phyloP scores from a whole-genome alignment of 1,140 invertebrate species.

The Drosophila hydei region DNA sequence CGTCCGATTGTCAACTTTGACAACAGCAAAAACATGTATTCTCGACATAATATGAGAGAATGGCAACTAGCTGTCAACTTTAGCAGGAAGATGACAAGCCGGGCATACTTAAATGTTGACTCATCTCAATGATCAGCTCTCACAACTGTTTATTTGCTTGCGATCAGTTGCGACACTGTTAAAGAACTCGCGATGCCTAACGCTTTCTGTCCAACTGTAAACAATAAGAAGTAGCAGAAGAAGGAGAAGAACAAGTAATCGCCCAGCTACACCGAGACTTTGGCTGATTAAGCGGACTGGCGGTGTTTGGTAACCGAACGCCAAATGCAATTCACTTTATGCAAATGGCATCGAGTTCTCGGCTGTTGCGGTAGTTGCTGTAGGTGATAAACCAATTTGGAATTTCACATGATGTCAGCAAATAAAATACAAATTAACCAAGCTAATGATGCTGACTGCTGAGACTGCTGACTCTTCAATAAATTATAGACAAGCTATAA shows the following conservation, averaged over 20 bases:
- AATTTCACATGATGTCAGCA: constrained; percentile 76
- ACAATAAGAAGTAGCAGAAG: not conserved
- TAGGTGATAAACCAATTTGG: constrained; percentile 60
- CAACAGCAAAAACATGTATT: not conserved
- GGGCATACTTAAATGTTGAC: not conserved
- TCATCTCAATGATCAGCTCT: constrained; percentile 2
- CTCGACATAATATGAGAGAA: not conserved
- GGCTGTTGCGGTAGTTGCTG: constrained; percentile 12
- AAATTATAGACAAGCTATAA: constrained; percentile 4
- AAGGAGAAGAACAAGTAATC: not conserved
- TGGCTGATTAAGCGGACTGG: constrained; percentile 13
- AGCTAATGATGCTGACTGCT: constrained; percentile 36
- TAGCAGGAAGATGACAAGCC: constrained; percentile 2
- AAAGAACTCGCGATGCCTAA: constrained; percentile 1
- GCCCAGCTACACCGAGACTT: not conserved
- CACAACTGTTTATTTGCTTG: not conserved
- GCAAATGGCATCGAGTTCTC: constrained; percentile 46
- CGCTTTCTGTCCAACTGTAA: not conserved
- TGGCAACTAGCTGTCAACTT: not conserved
- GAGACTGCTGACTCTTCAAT: constrained; percentile 29
- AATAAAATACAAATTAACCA: constrained; percentile 60
- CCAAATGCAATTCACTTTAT: constrained; percentile 65
- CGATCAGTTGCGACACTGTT: constrained; percentile 12
- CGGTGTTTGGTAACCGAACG: constrained; percentile 29
- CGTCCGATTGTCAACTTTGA: not conserved